Evolutionary conservation across 2,888 invertebrate species (phyloP), one percentile per base, ranked within the genome.

Genomic region (Tenodera sinensis): DNA sequence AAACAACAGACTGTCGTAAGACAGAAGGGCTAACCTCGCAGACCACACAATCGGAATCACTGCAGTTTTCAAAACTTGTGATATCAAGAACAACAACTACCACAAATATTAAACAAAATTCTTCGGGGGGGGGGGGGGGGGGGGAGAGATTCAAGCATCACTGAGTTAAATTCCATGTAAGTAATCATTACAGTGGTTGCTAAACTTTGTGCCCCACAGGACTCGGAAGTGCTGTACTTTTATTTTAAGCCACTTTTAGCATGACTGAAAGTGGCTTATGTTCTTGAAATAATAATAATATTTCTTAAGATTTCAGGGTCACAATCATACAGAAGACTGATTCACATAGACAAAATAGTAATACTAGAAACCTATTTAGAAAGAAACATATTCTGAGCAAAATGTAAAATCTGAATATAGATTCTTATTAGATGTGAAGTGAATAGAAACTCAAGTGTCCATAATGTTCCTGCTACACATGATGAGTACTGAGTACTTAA

Each of bases 311-410:
- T 54, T 71, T 71, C 54, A 71, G 54, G 54, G 54, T 71, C 15
- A 71, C 54, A 71, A 71, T 20, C 20, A 71, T 71, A 83, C 87
- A 87, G 30, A 87, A 87, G 87, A 87, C 87, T 87, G 87, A 87
- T 87, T 71, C 54, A 71, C 25, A 71, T 71, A 71, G 54, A 71
- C 54, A 71, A 20, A 71, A 71, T 71, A 71, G 54, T 20, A 54
- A 54, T 54, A 54, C 20, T 54, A 54, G 54, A 54, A 54, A 54
- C 54, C 14, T 54, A 14, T 54, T 54, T 54, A 54, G 20, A 54
- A 54, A 14, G 20, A 20, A 54, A 54, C 2, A 54, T 14, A 54
- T 3, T 34, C 34, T 54, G 20, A 54, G 20, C 14, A 54, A 20
- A 12, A 54, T 54, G 54, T 15, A 54, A 54, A 54, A 54, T 54